Evolutionary conservation across 2,113 vertebrate species (phyloP), one percentile per base, ranked within the genome.

Genomic region (Limnothrissa miodon): DNA sequence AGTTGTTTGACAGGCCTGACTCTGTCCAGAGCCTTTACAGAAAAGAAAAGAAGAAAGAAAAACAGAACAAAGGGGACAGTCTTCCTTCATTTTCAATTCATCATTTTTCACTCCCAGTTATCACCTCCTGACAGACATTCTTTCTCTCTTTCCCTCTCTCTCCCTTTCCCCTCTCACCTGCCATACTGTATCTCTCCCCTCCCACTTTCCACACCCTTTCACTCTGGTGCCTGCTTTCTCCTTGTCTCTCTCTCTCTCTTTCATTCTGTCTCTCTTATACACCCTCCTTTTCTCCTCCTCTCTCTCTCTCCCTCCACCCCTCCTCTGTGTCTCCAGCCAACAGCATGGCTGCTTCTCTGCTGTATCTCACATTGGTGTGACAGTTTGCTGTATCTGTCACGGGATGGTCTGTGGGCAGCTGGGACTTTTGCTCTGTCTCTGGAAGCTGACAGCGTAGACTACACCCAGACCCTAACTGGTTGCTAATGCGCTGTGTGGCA

Each of bases 311-410:
- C n/a, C n/a, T 66, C 56, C 15, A 21, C 53, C 80, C 36, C 48
- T 85, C 81, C 85, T 85, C 89, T 89, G 85, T 87, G 42, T 42
- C 42, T 42, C 42, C 6, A 4, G 42, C 42, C 42, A 42, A 42
- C 42, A 42, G 42, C 42, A 42, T 42, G 42, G 42, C 42, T 42
- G 90, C 90, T 91, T 84, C 80, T 89, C 83, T 86, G 39, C 11
- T 48, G 11, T 48, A 48, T 48, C 46, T 53, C 5, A 23, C 51
- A 56, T 56, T 56, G 19, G 51, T 21, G 21, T n/a, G 51, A 56
- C 51, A 56, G 51, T 21, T 21, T 23, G 51, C 51, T 56, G 4
- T 56, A 56, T 5, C 51, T 5, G 3, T 56, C 19, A 56, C 51
- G 23, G 21, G 21, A 23, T 19, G 21, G 21, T 25, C 83, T 78